A percentile compares a stretch with the other conserved stretches of the same genome.
phyloP scores from a whole-genome alignment of 2,797 vertebrate species.

The Peromyscus melanophrys region DNA sequence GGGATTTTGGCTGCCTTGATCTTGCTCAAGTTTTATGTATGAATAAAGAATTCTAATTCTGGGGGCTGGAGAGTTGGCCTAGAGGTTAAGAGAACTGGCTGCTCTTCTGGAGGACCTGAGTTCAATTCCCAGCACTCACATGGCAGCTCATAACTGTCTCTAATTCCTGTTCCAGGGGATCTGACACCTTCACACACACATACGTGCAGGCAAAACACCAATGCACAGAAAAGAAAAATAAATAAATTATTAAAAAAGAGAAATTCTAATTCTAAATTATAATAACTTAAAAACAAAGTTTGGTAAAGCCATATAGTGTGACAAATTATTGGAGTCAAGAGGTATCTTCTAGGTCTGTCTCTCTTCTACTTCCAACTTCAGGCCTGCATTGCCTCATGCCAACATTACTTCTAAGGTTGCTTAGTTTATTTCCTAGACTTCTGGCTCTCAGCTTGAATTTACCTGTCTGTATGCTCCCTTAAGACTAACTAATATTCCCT shows the following conservation, averaged over 20 bases:
- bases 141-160: no score
- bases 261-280: neutral
- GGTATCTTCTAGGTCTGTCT: neutral
- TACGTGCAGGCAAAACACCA: no score
- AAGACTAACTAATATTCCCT: neutral
- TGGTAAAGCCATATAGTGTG: neutral
- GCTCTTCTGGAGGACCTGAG: no score
- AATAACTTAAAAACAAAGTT: neutral
- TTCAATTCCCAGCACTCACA: no score
- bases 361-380: neutral
- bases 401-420: neutral
- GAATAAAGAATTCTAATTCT: neutral
- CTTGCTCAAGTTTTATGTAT: no score
- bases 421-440: neutral
- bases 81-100: no score
- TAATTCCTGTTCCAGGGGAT: no score
- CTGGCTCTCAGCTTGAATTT: neutral
- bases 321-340: neutral
- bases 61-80: no score
- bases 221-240: no score
- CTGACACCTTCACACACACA: no score
- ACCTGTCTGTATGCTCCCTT: neutral
- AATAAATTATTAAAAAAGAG: no score
- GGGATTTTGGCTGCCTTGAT: no score
- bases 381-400: neutral